Base-by-base conservation (phyloP, 2,888 invertebrate genomes). In the Opisthograptis luteolata region DNA sequence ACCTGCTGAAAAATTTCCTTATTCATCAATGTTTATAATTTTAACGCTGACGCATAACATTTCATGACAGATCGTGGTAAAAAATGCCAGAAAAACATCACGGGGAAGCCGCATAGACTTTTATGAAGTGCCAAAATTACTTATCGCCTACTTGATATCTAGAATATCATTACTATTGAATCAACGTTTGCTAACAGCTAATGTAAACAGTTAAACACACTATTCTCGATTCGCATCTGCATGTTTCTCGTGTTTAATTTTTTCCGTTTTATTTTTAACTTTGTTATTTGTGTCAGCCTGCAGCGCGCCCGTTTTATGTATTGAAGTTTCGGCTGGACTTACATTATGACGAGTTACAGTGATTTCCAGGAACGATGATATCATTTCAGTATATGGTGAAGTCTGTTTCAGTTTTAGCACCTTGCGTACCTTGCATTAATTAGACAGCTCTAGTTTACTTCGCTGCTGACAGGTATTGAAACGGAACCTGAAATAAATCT, bases 251-350 rank as follows among this genome's bases (percentile, higher is more conserved):
- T 63, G 65, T 73, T 66, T 64, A 64, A 66, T 63, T 65, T 67
- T 39, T 66, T 52, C 58, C 27, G 63, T 62, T 58, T 67, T 76
- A 76, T 78, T 76, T 77, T 70, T 74, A 76, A 68, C 71, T 56
- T 54, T 56, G 61, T 70, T 73, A 76, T 76, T 71, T 68, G 71
- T 76, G 77, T 77, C 79, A 70, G 74, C 64, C 55, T 58, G 37
- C 41, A 37, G 42, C 45, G 56, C 13, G 36, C 41, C 34, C 43
- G 41, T 48, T 44, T 31, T 41, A 32, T 12, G 41, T 47, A 47
- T 55, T 39, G 48, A 55, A 45, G 55, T 61, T 64, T 62, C 60
- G 54, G 53, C 17, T 30, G 48, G 32, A 47, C 13, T 52, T 32
- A 20, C 30, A 49, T 49, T 55, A 61, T 65, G 63, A 54, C 57